These are phyloP conservation scores for Mallateleia sp. DNA, from an alignment of 2,888 invertebrate genomes.

Conservation along the genomic window DNA sequence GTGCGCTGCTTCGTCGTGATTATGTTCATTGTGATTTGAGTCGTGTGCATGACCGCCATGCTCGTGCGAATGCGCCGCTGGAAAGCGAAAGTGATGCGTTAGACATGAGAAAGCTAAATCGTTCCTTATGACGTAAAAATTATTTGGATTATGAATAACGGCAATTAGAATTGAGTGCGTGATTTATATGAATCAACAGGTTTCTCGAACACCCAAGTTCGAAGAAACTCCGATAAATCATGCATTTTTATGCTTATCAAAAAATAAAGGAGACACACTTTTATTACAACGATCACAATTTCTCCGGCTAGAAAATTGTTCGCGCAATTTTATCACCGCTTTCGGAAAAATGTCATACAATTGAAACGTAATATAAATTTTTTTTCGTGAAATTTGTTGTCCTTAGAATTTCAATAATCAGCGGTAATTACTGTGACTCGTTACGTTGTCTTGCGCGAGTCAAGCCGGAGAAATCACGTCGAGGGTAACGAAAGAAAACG, in stretches of 20 bases:
- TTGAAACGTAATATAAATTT: too few relatives aligned
- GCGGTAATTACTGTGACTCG: conserved; percentile 28
- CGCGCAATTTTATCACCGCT: too few relatives aligned
- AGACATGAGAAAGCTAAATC: conserved; percentile 37
- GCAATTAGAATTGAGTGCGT: not conserved
- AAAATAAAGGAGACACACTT: too few relatives aligned
- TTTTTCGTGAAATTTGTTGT: not conserved
- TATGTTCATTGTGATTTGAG: conserved; percentile 58
- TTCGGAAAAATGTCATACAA: too few relatives aligned
- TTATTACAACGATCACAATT: too few relatives aligned
- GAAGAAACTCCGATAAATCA: too few relatives aligned
- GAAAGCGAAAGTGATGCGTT: conserved; percentile 65
- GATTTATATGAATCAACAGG: not conserved
- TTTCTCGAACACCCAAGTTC: not conserved
- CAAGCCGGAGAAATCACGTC: conserved; percentile 16
- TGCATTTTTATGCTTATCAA: too few relatives aligned
- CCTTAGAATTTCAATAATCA: not conserved
- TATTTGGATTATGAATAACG: conserved; percentile 16
- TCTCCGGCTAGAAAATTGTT: too few relatives aligned
- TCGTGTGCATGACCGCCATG: conserved; percentile 67
- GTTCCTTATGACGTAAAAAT: conserved; percentile 27
- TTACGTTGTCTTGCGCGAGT: conserved; percentile 36
- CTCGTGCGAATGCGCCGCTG: conserved; percentile 71
- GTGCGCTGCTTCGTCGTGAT: conserved; percentile 61
- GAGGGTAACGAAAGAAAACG: conserved; percentile 1